Base-by-base conservation (phyloP, 92 coral and sea anemone genomes). In the Heliopora coerulea region DNA sequence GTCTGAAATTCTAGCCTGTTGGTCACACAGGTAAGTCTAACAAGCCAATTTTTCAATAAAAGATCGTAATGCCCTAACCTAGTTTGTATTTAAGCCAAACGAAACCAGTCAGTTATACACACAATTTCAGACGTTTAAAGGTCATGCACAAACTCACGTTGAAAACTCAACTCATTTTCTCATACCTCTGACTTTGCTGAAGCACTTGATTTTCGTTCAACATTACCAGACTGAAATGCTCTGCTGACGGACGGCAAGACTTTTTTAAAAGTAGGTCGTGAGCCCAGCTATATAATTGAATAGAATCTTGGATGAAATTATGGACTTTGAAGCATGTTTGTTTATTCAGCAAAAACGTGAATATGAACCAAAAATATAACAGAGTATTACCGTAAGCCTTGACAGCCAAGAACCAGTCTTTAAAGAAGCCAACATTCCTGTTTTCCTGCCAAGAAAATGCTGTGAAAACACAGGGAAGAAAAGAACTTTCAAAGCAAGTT, bases 321-420 rank as follows among this genome's bases (percentile, higher is more conserved):
- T 2, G 7, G 52, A 15, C 7, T 15, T 8, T 8, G 2, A 46
- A 15, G 2, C 10, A 6, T 15, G 14, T 46, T 15, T 15, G 52
- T 46, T 6, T 15, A 8, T 46, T 46, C n/a, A 3, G 7, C 15
- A 7, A 46, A 46, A 2, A 46, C 6, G 5, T 37, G 6, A 12
- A 46, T 15, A 46, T 46, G 2, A 46, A 37, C 11, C 42, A 11
- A 37, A 4, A 37, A 37, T 11, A 37, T 4, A 37, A 11, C 11
- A n/a, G 14, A 46, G 52, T 46, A 46, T 46, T 46, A 46, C 52
- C 52, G 52, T 46, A 46, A 46, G 52, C 15, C 52, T 46, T 46
- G 52, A 46, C 7, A 46, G 52, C 52, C 52, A 46, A 46, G 52
- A 6, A 46, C 52, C 52, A 6, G 17, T 46, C 52, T 15, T 46